Evolutionary conservation across 2,888 invertebrate genomes (phyloP).

Genomic region (Stratiomys singularior): DNA sequence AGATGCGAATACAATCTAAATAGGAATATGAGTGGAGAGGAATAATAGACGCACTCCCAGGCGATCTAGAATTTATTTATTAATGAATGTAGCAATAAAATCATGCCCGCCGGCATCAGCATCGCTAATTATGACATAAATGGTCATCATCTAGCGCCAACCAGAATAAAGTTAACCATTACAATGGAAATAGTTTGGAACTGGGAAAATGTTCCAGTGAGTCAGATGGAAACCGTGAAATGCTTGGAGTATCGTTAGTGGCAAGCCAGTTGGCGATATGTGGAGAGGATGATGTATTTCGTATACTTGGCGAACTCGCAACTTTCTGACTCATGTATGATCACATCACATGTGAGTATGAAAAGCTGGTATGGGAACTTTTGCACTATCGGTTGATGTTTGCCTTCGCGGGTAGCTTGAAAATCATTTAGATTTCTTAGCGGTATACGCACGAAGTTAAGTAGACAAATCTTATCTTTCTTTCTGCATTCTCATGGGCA

Average conservation of each 20-base stretch:
- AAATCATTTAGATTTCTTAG: neutral
- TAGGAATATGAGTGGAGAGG: neutral
- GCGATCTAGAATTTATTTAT: neutral
- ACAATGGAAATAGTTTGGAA: neutral
- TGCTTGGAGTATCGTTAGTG: neutral
- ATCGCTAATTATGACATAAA: conserved; percentile 37
- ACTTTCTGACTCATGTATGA: neutral
- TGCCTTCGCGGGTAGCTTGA: neutral
- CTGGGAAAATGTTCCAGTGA: neutral
- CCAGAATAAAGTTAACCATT: neutral
- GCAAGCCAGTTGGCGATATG: too few species aligned
- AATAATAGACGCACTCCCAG: neutral
- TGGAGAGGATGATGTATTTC: too few species aligned
- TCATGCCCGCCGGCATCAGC: neutral
- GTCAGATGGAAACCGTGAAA: neutral
- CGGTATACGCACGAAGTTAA: neutral
- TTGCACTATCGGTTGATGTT: neutral
- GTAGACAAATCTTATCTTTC: conserved; percentile 12
- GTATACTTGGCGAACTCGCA: neutral
- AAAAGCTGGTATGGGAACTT: neutral
- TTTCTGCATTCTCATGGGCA: conserved; percentile 28
- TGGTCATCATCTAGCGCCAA: conserved; percentile 21
- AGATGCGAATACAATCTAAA: too few species aligned
- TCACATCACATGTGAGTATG: neutral
- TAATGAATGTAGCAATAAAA: neutral